A percentile compares a stretch with the other conserved stretches of the same genome.
phyloP scores from a whole-genome alignment of 2,113 vertebrate genomes.

The Eira barbara region DNA sequence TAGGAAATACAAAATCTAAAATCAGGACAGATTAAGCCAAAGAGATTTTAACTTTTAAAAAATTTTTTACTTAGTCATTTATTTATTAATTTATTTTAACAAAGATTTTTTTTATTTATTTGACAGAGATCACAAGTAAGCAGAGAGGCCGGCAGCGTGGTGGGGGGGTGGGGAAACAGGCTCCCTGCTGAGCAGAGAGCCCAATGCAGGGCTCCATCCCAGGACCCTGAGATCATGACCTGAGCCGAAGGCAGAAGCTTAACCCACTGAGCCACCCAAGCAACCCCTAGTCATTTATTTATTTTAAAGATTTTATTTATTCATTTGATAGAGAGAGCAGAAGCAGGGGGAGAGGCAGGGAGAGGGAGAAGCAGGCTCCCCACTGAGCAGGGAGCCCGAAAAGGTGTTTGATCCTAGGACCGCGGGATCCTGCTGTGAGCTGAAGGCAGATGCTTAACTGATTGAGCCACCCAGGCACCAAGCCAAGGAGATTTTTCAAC shows the following conservation, averaged over 20 bases:
- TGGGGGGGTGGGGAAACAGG: rapidly evolving
- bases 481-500: background rate
- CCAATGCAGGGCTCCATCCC: too few species aligned
- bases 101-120: too few species aligned
- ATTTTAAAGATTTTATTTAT: background rate
- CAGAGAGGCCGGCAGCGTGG: too few species aligned
- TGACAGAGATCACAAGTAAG: too few species aligned
- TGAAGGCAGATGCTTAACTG: background rate
- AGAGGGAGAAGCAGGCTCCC: background rate
- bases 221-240: too few species aligned
- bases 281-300: background rate
- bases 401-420: rapidly evolving
- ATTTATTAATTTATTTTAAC: too few species aligned
- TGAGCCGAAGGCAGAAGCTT: too few species aligned
- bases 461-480: background rate
- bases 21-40: background rate
- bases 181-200: too few species aligned
- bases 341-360: background rate
- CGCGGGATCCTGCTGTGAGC: background rate
- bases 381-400: too few species aligned
- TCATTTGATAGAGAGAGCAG: background rate
- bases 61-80: too few species aligned
- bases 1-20: slow-evolving; percentile 7
- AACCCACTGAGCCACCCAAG: too few species aligned
- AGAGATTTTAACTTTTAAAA: background rate